Percentiles rank a stretch among this genome's conserved stretches.
Evolutionary conservation across 2,888 invertebrate species (phyloP).

Genomic region (Hypolimnas misippus): DNA sequence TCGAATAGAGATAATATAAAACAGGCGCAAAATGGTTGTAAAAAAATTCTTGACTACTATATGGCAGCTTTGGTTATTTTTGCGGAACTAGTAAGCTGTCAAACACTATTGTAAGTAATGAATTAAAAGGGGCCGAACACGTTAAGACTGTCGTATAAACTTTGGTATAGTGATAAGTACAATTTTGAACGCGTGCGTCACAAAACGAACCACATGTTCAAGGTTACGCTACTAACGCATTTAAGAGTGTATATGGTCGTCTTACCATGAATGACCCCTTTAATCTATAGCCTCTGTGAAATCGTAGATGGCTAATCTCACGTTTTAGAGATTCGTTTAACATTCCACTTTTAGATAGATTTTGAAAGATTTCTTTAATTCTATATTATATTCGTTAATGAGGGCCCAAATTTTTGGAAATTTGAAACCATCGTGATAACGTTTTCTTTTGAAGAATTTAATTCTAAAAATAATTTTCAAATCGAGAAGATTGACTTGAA

Average conservation of each 20-base stretch:
- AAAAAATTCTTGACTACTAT: constrained; percentile 18
- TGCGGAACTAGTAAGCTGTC: constrained; percentile 18
- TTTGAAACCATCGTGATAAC: neutral
- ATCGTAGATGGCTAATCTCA: constrained; percentile 33
- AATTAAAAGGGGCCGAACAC: constrained; percentile 12
- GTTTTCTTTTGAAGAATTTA: constrained; percentile 6
- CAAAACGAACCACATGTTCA: neutral
- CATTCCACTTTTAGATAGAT: constrained; percentile 52
- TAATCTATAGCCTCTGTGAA: constrained; percentile 27
- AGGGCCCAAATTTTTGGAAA: constrained; percentile 19
- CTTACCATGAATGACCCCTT: neutral
- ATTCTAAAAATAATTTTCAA: constrained; percentile 6
- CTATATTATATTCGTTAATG: constrained; percentile 6
- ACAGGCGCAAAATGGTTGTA: constrained; percentile 30
- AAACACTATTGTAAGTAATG: constrained; percentile 30
- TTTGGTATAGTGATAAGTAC: neutral
- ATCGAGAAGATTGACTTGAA: neutral
- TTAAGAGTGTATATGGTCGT: neutral
- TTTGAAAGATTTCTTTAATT: constrained; percentile 20
- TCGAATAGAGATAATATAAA: constrained; percentile 16
- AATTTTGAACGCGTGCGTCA: neutral
- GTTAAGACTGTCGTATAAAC: neutral
- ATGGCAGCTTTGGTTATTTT: constrained; percentile 26
- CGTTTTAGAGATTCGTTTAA: constrained; percentile 58
- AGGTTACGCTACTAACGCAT: neutral